A percentile compares a stretch with the other conserved stretches of the same genome.
phyloP scores from a whole-genome alignment of 2,113 vertebrate species.

The Lipotes vexillifer region DNA sequence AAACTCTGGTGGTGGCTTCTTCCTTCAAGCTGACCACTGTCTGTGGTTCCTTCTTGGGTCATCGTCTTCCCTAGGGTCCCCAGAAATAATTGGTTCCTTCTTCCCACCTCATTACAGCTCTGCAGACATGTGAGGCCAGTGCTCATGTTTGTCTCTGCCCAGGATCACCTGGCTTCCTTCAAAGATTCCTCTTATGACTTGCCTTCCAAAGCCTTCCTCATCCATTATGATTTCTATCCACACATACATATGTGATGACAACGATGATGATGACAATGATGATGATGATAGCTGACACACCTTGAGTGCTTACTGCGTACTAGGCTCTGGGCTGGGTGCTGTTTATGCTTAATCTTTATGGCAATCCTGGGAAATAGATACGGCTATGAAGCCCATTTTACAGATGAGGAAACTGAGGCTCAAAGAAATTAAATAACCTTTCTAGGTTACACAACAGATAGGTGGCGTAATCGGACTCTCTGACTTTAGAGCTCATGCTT shows the following conservation, averaged over 20 bases:
- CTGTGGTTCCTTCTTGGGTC: not conserved
- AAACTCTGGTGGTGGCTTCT: not conserved
- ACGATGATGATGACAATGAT: not conserved
- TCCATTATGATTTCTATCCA: not conserved
- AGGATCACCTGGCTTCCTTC: not conserved
- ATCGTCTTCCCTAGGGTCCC: not conserved
- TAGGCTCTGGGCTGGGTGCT: not conserved
- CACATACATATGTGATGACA: not conserved
- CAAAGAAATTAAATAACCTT: not conserved
- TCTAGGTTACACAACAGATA: not conserved
- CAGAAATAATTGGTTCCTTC: not conserved
- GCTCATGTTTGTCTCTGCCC: not conserved
- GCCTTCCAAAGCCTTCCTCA: not conserved
- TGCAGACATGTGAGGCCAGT: not conserved
- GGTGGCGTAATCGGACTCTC: not conserved
- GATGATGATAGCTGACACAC: not conserved
- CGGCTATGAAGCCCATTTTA: not conserved
- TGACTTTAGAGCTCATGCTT: not conserved
- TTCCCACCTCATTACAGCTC: not conserved
- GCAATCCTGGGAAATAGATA: not conserved
- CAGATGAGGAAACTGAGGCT: not conserved
- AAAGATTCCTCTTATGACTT: not conserved
- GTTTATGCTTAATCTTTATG: not conserved
- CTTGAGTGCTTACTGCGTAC: not conserved
- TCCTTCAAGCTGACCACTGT: not conserved